phyloP scores from a whole-genome alignment of 2,888 invertebrate species.

The Machimus rusticus region DNA sequence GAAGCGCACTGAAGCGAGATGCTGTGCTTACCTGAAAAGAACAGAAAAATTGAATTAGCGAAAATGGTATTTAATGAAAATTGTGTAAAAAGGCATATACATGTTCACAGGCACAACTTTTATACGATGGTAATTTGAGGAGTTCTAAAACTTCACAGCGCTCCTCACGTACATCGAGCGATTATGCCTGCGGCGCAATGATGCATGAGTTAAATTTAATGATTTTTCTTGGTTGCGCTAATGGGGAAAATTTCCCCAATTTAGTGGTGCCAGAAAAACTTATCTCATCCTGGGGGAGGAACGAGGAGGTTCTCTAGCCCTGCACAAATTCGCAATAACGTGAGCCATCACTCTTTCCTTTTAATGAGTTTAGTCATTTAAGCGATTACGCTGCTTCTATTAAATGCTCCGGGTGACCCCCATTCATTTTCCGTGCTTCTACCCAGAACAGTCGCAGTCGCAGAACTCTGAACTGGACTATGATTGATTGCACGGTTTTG shows the following conservation, averaged over 20 bases:
- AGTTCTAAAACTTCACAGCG: background rate
- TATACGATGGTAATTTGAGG: background rate
- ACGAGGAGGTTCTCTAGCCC: background rate
- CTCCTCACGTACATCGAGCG: background rate
- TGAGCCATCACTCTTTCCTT: constrained; percentile 18
- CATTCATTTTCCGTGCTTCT: background rate
- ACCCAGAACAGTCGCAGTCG: background rate
- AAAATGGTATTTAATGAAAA: background rate
- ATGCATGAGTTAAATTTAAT: background rate
- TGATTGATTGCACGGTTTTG: constrained; percentile 28
- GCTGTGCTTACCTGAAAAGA: background rate
- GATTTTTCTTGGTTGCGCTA: background rate
- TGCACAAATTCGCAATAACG: constrained; percentile 9
- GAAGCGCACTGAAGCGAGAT: background rate
- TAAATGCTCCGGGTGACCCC: background rate
- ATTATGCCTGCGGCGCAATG: background rate
- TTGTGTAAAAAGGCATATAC: background rate
- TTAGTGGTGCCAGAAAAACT: constrained; percentile 3
- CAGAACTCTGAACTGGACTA: background rate
- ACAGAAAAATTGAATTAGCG: background rate
- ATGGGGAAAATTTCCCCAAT: background rate
- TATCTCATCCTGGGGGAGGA: background rate
- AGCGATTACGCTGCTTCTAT: background rate
- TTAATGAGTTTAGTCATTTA: constrained; percentile 34
- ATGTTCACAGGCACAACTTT: background rate